A percentile compares a stretch with the other conserved stretches of the same genome.
These are phyloP conservation scores for Cinara cedri DNA, from an alignment of 2,888 invertebrate genomes.

Conservation along the genomic window DNA sequence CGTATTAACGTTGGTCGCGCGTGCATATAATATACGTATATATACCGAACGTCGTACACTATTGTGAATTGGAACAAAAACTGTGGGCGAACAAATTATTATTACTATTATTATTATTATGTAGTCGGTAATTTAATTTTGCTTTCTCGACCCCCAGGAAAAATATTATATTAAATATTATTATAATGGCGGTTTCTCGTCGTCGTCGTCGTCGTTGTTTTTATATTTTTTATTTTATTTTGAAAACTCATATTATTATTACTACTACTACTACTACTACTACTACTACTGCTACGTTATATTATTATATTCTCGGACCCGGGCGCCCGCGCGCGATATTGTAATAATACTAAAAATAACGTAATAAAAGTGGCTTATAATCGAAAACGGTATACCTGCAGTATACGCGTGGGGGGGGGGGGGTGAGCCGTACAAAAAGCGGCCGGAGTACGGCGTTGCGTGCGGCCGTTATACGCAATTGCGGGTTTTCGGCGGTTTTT, in stretches of 20 bases:
- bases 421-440: not conserved
- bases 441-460: not conserved
- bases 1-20: not conserved
- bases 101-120: no score
- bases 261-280: not conserved
- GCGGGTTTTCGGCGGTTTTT: not conserved
- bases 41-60: no score
- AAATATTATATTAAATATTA: slow-evolving; percentile 3
- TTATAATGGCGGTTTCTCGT: not conserved
- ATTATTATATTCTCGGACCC: not conserved
- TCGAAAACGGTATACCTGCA: not conserved
- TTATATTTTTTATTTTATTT: no score
- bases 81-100: not conserved
- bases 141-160: not conserved
- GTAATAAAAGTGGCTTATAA: no score
- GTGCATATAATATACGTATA: no score
- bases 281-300: no score
- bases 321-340: not conserved
- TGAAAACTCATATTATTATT: not conserved
- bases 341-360: not conserved
- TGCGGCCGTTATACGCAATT: no score
- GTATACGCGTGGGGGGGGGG: no score
- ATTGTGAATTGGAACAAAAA: slow-evolving; percentile 14
- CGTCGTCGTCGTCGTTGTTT: not conserved
- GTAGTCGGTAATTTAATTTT: slow-evolving; percentile 7